phyloP scores from a whole-genome alignment of 2,888 invertebrate species.

The Ophion ellenae region DNA sequence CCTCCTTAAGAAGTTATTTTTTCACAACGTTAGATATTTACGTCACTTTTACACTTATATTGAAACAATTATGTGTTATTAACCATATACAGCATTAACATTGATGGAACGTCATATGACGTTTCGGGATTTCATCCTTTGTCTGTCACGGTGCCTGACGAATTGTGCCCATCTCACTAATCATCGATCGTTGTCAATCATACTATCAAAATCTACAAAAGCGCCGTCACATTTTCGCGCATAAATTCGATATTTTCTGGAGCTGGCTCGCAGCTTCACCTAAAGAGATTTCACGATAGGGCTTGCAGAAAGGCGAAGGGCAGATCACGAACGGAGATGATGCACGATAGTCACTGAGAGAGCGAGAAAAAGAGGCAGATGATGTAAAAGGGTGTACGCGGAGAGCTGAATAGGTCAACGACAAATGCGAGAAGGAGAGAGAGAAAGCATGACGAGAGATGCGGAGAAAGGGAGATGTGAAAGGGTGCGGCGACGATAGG shows the following conservation, averaged over 20 bases:
- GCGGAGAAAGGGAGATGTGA: slow-evolving; percentile 38
- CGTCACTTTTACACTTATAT: too few species aligned
- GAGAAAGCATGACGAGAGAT: slow-evolving; percentile 12
- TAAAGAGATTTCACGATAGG: slow-evolving; percentile 35
- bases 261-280: slow-evolving; percentile 32
- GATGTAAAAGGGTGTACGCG: slow-evolving; percentile 68
- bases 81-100: too few species aligned
- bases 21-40: too few species aligned
- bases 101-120: too few species aligned
- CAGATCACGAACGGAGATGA: slow-evolving; percentile 20
- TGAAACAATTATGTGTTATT: too few species aligned
- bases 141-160: too few species aligned
- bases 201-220: too few species aligned
- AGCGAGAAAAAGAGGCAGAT: slow-evolving; percentile 28
- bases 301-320: slow-evolving; percentile 25
- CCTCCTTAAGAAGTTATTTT: too few species aligned
- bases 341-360: slow-evolving; percentile 26
- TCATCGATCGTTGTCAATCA: background rate
- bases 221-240: background rate
- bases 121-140: too few species aligned
- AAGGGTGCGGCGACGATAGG: slow-evolving; percentile 61
- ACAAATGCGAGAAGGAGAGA: slow-evolving; percentile 66
- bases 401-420: slow-evolving; percentile 76
- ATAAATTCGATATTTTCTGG: slow-evolving; percentile 36
- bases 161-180: background rate